Base-by-base conservation (phyloP, 2,888 invertebrate genomes). In the Stenichneumon culpator region DNA sequence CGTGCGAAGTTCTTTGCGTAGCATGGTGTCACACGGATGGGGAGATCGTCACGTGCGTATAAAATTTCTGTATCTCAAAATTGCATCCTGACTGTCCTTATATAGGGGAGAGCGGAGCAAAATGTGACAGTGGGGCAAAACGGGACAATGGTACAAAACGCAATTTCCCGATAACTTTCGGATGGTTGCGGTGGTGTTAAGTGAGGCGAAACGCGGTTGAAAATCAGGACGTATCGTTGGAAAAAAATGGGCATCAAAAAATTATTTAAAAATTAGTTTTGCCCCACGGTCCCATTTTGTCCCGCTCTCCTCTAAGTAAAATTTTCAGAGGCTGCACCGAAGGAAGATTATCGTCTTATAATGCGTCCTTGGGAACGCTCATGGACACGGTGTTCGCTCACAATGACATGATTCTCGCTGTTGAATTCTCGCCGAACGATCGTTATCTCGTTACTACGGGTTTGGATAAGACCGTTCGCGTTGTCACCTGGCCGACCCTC, bases 1-100 rank as follows among this genome's bases (percentile, higher is more conserved):
- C 16, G 7, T 92, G 90, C 78, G 44, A 65, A 19, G 82, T 87
- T 7, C 73, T 69, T 2, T 88, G 86, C 39, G 54, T 89, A 2
- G 86, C 87, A 44, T 93, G 93, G 93, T 89, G 88, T 2, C 83
- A 86, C 16, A 36, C 87, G 39, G 91, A 93, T 69, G 65, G 81
- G 22, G 82, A 86, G 11, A 77, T 92, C 7, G 75, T 92, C 9
- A 86, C 79, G 93, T 93, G 77, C 92, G 89, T 69, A 68, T 28
- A 25, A 22, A 25, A 25, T 14, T 25, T 3, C 11, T 32, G 28
- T 32, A n/a, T n/a, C 14, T 2, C 7, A 36, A 36, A 36, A 9
- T 36, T 36, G 36, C 9, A 36, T 36, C 9, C 5, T 22, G 7
- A 52, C 54, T 36, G 9, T 36, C 9, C 1, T 2, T 19, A 9